Conservation (phyloP, 2,113 vertebrate genomes). For the Eudyptes chrysolophus region DNA sequence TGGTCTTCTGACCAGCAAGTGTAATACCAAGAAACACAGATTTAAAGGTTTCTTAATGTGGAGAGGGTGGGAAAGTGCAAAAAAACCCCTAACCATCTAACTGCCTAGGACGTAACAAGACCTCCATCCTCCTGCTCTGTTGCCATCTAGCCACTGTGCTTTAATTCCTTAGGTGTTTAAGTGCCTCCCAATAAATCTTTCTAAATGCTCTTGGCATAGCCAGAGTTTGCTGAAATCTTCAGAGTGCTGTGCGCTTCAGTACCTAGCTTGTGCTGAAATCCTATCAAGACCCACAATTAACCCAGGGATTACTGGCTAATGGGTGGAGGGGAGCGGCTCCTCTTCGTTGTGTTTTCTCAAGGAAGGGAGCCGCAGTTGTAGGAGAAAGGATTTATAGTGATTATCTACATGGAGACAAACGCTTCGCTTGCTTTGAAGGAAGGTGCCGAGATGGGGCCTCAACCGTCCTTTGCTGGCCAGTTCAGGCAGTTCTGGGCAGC, state of each 20-base stretch:
- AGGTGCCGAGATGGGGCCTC: not conserved
- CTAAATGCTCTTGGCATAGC: not conserved
- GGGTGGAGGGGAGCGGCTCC: not conserved
- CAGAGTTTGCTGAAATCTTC: not conserved
- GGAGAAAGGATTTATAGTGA: not conserved
- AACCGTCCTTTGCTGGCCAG: not conserved
- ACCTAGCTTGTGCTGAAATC: not conserved
- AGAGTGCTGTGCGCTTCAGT: not conserved
- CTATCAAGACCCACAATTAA: not conserved
- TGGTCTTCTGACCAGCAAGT: not conserved
- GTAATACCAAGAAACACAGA: not conserved
- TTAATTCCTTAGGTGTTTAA: not conserved
- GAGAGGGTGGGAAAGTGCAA: not conserved
- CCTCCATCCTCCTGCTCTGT: not conserved
- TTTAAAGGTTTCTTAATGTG: not conserved
- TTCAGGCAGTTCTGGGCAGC: not conserved
- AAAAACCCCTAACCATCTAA: not conserved
- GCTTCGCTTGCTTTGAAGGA: not conserved
- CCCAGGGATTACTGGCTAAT: not conserved
- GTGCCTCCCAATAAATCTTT: not conserved
- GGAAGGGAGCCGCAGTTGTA: not conserved
- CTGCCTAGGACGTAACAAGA: not conserved
- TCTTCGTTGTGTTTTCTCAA: not conserved
- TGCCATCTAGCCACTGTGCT: not conserved
- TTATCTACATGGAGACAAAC: rapidly evolving